Base-by-base conservation (phyloP, 2,797 vertebrate genomes). In the Coregonus ussuriensis region DNA sequence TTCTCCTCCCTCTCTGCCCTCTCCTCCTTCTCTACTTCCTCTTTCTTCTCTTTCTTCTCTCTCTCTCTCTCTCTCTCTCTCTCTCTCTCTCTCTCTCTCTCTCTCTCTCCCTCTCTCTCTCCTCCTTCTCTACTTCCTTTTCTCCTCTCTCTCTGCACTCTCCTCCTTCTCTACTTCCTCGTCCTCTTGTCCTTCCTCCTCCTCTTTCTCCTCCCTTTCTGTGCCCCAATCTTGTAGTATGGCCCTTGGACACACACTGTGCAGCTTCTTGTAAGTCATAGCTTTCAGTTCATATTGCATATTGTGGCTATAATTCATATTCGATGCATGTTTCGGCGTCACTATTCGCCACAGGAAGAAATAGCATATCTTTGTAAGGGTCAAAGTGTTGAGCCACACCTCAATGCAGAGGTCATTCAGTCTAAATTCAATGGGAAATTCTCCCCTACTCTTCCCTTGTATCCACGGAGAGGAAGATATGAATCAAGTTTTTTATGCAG, bases 391-490 rank as follows among this genome's bases (percentile, higher is more conserved):
- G 7, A 74, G 76, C 76, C 75, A 47, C 21, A 35, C 51, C 75
- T 33, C 47, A 67, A 35, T 59, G 73, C 82, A 1, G n/a, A 82
- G 75, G 71, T 76, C 73, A 75, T n/a, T 6, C 53, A 4, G 21
- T 53, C 29, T 31, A 6, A 35, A 33, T 74, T 51, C 29, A 63
- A 54, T 62, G 74, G 53, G 35, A n/a, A 72, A 70, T 69, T 6
- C 51, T 81, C 15, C 41, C 15, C 65, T 25, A 15, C 31, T 9
- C 33, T 70, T 71, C 51, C n/a, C 35, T 41, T 79, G 79, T 81
- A 74, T 81, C 76, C 21, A 72, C 14, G 54, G 56, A 31, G 53
- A 52, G 76, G 69, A 33, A 82, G 87, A 88, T 85, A 74, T 74
- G 79, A 76, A 84, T 85, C 87, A 65, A 51, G 18, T 53, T 62